A percentile compares a stretch with the other conserved stretches of the same genome.
Evolutionary conservation across 2,888 invertebrate genomes (phyloP).

Genomic region (Melinaea marsaeus): DNA sequence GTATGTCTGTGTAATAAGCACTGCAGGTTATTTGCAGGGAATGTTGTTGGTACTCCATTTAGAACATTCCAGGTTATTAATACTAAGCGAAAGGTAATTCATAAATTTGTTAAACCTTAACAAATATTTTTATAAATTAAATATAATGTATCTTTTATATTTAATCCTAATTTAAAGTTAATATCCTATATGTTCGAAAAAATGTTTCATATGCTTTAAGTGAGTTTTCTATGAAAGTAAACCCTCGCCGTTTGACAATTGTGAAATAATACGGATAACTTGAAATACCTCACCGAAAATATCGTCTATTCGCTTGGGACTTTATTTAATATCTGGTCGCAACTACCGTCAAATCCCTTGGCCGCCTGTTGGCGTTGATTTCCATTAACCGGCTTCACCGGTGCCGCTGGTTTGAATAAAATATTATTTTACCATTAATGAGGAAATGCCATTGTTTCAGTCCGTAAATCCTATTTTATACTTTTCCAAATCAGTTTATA

Average conservation of each 20-base stretch:
- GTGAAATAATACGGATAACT: background rate
- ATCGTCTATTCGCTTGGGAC: slow-evolving; percentile 12
- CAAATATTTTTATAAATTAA: background rate
- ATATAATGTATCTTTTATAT: no score
- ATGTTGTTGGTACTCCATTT: slow-evolving; percentile 17
- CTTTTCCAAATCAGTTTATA: background rate
- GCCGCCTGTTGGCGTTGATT: slow-evolving; percentile 24
- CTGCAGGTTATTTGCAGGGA: slow-evolving; percentile 16
- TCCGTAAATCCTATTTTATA: background rate
- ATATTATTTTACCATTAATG: slow-evolving; percentile 13
- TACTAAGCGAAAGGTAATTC: background rate
- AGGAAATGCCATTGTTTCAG: slow-evolving; percentile 2
- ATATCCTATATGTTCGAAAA: no score
- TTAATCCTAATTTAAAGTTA: no score
- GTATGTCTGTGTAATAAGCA: slow-evolving; percentile 13
- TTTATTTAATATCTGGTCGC: slow-evolving; percentile 20
- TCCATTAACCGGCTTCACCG: slow-evolving; percentile 17
- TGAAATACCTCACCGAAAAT: slow-evolving; percentile 12
- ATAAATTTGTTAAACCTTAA: background rate
- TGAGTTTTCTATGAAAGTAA: no score
- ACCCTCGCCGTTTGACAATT: no score
- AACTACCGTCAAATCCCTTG: slow-evolving; percentile 20
- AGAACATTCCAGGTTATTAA: slow-evolving; percentile 14
- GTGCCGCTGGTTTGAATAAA: slow-evolving; percentile 1
- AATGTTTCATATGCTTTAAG: no score